A percentile compares a stretch with the other conserved stretches of the same genome.
phyloP scores from a whole-genome alignment of 2,797 vertebrate genomes.

The Threskiornis aethiopicus region DNA sequence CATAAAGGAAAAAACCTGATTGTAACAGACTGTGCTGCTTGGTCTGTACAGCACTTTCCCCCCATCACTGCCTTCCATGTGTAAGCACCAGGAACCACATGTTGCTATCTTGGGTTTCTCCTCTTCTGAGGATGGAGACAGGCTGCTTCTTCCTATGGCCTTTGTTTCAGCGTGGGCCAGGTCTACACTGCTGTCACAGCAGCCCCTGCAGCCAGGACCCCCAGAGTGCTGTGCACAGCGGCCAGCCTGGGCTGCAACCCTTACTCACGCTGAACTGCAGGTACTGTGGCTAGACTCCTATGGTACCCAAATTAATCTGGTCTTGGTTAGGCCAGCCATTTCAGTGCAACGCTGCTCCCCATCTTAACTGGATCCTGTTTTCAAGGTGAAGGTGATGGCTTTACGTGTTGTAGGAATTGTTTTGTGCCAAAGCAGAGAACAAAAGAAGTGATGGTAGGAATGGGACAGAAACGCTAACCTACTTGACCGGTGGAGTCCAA shows the following conservation, averaged over 20 bases:
- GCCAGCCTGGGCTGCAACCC: background rate
- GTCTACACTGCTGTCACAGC: background rate
- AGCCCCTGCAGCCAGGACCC: background rate
- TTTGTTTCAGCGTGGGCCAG: background rate
- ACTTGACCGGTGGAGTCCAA: background rate
- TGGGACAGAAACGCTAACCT: background rate
- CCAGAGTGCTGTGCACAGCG: accelerated
- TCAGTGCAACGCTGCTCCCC: accelerated
- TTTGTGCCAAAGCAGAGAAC: background rate
- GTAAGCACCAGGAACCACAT: background rate
- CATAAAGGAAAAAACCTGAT: background rate
- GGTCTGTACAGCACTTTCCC: background rate
- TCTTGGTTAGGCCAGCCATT: accelerated
- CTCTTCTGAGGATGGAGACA: background rate
- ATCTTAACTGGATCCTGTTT: background rate
- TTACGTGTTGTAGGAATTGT: background rate
- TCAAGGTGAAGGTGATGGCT: background rate
- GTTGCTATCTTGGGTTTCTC: background rate
- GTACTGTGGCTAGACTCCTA: background rate
- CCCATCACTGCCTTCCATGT: background rate
- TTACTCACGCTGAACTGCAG: background rate
- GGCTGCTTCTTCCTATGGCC: background rate
- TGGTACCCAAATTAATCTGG: background rate
- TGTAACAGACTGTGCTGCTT: background rate
- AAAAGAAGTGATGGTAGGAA: background rate